A percentile compares a stretch with the other conserved stretches of the same genome.
Evolutionary conservation across 2,888 invertebrate species (phyloP).

Genomic region (Leptogaster cylindrica): DNA sequence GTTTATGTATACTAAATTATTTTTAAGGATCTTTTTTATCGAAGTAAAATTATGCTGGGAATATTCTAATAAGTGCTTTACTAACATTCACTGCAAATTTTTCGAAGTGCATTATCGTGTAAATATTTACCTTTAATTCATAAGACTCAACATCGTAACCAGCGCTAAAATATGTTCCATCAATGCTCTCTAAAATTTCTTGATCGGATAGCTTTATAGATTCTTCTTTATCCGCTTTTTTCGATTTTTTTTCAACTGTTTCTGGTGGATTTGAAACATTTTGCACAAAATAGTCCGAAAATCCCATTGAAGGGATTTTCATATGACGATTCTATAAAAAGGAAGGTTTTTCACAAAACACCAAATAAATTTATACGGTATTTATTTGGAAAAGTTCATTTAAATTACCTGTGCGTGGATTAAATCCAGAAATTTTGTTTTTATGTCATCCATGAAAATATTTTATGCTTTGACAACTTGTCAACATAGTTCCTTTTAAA

Average conservation of each 20-base stretch:
- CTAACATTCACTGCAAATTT: too few relatives aligned
- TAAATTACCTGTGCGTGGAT: conserved; percentile 61
- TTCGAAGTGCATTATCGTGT: too few relatives aligned
- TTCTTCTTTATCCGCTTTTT: conserved; percentile 46
- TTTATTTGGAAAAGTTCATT: neutral
- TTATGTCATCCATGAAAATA: conserved; percentile 58
- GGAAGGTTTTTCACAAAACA: neutral
- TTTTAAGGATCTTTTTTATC: too few relatives aligned
- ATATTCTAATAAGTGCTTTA: too few relatives aligned
- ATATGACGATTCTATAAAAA: conserved; percentile 55
- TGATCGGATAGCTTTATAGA: conserved; percentile 58
- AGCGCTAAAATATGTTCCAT: conserved; percentile 57
- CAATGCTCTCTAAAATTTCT: conserved; percentile 60
- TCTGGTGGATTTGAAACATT: conserved; percentile 56
- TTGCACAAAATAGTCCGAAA: conserved; percentile 61
- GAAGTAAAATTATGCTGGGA: too few relatives aligned
- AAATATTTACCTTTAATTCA: conserved; percentile 56
- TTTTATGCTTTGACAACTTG: neutral
- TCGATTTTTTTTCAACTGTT: conserved; percentile 41
- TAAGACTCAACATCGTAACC: conserved; percentile 57
- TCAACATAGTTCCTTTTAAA: too few relatives aligned
- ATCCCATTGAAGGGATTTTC: conserved; percentile 63
- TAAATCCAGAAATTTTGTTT: conserved; percentile 60
- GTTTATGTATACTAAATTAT: too few relatives aligned
- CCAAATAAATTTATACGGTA: neutral